Conservation (phyloP, 2,888 invertebrate species). For the Eubasilissa splendida region DNA sequence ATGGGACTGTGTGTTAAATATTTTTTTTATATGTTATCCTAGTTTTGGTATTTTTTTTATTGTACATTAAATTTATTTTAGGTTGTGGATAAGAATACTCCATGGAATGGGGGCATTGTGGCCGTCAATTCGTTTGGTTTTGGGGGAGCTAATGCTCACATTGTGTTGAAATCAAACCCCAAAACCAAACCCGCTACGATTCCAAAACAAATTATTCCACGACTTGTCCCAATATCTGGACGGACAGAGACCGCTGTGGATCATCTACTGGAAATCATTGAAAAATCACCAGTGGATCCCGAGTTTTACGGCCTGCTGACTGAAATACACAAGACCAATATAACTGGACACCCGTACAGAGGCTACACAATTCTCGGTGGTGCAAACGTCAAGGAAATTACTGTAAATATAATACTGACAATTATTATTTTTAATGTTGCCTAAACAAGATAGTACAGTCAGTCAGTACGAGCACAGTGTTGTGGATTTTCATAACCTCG, state of each 20-base stretch:
- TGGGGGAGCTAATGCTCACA: slow-evolving; percentile 97
- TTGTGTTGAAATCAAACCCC: slow-evolving; percentile 86
- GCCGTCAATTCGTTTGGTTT: slow-evolving; percentile 98
- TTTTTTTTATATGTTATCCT: not conserved
- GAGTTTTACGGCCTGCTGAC: slow-evolving; percentile 86
- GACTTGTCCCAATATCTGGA: slow-evolving; percentile 86
- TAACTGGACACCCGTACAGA: slow-evolving; percentile 84
- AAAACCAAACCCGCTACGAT: slow-evolving; percentile 77
- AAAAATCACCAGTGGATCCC: slow-evolving; percentile 76
- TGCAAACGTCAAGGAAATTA: slow-evolving; percentile 70
- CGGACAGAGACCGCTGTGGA: slow-evolving; percentile 87
- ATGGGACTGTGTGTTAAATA: too few species aligned
- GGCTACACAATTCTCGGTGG: slow-evolving; percentile 85
- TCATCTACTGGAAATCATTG: slow-evolving; percentile 76
- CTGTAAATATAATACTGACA: slow-evolving; percentile 61
- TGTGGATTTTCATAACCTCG: too few species aligned
- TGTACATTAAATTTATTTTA: slow-evolving; percentile 59
- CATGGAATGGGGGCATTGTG: slow-evolving; percentile 93
- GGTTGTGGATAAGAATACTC: slow-evolving; percentile 87
- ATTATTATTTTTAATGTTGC: not conserved
- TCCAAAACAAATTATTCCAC: slow-evolving; percentile 70
- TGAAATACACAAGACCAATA: slow-evolving; percentile 79
- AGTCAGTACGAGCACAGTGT: too few species aligned
- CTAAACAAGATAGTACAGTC: too few species aligned
- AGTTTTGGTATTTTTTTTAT: not conserved